Conservation (phyloP, 2,113 vertebrate species). For the Macrotis lagotis region DNA sequence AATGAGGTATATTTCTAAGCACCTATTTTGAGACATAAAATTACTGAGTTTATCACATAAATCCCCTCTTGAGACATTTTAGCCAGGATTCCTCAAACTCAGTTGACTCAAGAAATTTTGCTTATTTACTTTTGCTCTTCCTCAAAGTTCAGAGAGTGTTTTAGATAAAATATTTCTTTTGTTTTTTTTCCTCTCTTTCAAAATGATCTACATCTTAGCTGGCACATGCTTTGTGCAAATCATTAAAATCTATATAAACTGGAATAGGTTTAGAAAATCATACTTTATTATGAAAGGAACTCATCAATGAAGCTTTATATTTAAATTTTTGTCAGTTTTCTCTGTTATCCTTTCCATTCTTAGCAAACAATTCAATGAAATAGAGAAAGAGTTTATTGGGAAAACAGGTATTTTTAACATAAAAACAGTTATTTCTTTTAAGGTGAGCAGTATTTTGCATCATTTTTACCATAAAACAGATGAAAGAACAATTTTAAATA, state of each 20-base stretch:
- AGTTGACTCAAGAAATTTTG: background rate
- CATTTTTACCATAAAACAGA: conserved; percentile 65
- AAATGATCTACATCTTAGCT: background rate
- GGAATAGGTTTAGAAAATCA: conserved; percentile 71
- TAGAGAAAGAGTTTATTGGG: background rate
- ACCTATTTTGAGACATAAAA: background rate
- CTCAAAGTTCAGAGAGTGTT: background rate
- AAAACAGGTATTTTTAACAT: conserved; percentile 47
- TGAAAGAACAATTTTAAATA: conserved; percentile 69
- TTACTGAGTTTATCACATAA: background rate
- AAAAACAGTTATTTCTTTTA: conserved; percentile 66
- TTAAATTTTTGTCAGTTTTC: conserved; percentile 80
- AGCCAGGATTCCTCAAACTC: background rate
- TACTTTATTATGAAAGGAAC: background rate
- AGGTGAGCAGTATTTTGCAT: conserved; percentile 60
- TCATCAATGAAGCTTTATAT: conserved; percentile 73
- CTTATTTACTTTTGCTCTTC: background rate
- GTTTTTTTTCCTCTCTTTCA: background rate
- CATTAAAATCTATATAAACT: conserved; percentile 70
- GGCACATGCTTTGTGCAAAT: background rate
- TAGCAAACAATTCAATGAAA: conserved; percentile 57
- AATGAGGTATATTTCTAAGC: background rate
- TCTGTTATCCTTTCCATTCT: conserved; percentile 67
- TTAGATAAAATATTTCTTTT: background rate
- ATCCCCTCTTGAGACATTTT: background rate